Evolutionary conservation across 2,113 vertebrate species (phyloP).

Genomic region (Camelus dromedarius): DNA sequence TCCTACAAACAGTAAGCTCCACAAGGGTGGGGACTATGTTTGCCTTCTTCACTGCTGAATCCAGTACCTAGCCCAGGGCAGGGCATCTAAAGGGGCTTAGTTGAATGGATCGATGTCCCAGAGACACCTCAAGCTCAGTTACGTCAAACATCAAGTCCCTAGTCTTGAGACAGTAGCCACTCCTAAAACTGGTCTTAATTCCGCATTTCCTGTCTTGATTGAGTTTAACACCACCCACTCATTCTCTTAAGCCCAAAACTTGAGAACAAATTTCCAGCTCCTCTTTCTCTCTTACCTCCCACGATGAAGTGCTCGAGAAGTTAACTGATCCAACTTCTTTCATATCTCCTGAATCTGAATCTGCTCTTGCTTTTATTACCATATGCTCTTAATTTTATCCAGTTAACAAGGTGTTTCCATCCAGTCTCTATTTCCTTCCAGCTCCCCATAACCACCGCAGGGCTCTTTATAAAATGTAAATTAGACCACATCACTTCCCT

Average conservation of each 20-base stretch:
- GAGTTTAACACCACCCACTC: not conserved
- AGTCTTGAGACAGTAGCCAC: not conserved
- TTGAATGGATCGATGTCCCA: not conserved
- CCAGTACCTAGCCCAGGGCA: too few species aligned
- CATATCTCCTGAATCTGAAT: not conserved
- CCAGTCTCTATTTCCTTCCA: not conserved
- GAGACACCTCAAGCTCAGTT: not conserved
- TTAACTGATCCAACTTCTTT: not conserved
- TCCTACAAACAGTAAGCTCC: not conserved
- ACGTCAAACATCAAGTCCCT: not conserved
- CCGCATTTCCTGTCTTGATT: not conserved
- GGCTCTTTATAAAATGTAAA: constrained; percentile 21
- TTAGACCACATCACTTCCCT: not conserved
- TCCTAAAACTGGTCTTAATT: not conserved
- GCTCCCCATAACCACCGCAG: not conserved
- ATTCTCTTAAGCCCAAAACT: constrained; percentile 8
- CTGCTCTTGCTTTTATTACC: not conserved
- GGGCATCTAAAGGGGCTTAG: not conserved
- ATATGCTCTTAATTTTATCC: not conserved
- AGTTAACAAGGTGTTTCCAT: not conserved
- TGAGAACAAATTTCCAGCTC: not conserved
- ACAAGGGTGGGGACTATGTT: not conserved
- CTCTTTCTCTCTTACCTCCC: not conserved
- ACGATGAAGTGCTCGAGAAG: not conserved
- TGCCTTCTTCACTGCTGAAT: not conserved